Conservation (phyloP, 2,113 vertebrate genomes). For the Halichoeres trimaculatus region DNA sequence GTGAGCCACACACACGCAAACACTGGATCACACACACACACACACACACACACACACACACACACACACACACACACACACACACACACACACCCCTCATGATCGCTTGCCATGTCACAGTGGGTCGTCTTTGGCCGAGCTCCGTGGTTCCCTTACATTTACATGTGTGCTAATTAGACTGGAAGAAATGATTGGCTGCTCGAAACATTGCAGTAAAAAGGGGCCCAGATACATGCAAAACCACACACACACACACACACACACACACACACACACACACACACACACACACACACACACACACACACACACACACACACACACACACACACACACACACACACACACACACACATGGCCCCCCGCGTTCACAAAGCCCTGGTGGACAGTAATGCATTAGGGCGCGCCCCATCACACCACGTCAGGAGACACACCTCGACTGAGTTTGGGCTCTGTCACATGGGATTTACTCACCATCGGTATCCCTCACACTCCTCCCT, state of each 20-base stretch:
- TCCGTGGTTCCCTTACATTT: slow-evolving; percentile 67
- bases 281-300: slow-evolving; percentile 10
- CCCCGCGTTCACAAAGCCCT: slow-evolving; percentile 57
- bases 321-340: slow-evolving; percentile 23
- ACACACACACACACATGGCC: slow-evolving; percentile 41
- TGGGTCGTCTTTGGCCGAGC: slow-evolving; percentile 61
- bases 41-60: slow-evolving; percentile 13
- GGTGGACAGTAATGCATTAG: slow-evolving; percentile 74
- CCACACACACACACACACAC: slow-evolving; percentile 4
- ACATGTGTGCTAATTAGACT: slow-evolving; percentile 82
- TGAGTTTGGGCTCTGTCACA: slow-evolving; percentile 71
- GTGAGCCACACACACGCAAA: too few relatives aligned
- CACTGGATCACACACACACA: too few relatives aligned
- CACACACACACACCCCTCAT: slow-evolving; percentile 8
- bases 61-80: slow-evolving; percentile 16
- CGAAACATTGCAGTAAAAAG: slow-evolving; percentile 77
- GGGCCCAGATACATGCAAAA: slow-evolving; percentile 51
- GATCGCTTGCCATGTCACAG: slow-evolving; percentile 62
- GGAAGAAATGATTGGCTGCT: slow-evolving; percentile 83
- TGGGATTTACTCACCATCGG: slow-evolving; percentile 68
- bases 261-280: slow-evolving; percentile 37
- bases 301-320: slow-evolving; percentile 24
- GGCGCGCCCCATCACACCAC: slow-evolving; percentile 73
- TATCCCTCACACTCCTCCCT: slow-evolving; percentile 61
- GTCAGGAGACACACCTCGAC: slow-evolving; percentile 76